Percentiles rank a stretch among this genome's conserved stretches.
Evolutionary conservation across 1,140 invertebrate species (phyloP).

Genomic region (Hermetia illucens): DNA sequence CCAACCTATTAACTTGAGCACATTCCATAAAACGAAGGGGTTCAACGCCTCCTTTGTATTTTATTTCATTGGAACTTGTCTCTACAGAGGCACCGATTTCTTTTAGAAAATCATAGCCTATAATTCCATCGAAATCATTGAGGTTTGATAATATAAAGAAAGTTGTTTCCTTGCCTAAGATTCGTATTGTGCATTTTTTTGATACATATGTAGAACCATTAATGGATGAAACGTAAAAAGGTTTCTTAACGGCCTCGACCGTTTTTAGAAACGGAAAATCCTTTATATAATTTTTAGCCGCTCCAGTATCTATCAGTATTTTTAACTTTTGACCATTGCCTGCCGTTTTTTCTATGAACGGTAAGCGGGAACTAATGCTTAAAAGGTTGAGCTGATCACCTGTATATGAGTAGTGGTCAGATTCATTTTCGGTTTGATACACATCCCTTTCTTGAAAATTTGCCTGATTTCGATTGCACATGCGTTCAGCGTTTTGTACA

Average conservation of each 20-base stretch:
- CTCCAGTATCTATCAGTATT: conserved; percentile 3
- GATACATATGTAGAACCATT: conserved; percentile 3
- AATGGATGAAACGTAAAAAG: conserved; percentile 4
- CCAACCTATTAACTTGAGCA: conserved; percentile 1
- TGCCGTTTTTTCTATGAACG: neutral
- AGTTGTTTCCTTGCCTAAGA: neutral
- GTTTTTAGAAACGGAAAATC: neutral
- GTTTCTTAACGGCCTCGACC: neutral
- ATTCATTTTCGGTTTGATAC: too few relatives aligned
- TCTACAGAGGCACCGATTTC: conserved; percentile 3
- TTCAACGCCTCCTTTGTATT: conserved; percentile 3
- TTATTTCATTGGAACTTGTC: conserved; percentile 2
- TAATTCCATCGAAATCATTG: conserved; percentile 5
- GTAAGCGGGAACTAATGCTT: neutral
- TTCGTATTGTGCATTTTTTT: conserved; percentile 4
- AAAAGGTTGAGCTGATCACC: too few relatives aligned
- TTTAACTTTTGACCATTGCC: neutral
- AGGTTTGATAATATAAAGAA: conserved; percentile 4
- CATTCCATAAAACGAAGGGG: conserved; percentile 2
- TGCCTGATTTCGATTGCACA: too few relatives aligned
- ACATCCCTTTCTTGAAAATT: too few relatives aligned
- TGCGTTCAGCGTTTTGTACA: neutral
- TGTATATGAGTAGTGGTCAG: too few relatives aligned
- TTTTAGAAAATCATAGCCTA: conserved; percentile 4
- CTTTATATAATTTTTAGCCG: conserved; percentile 5